Percentiles rank a stretch among this genome's conserved stretches.
phyloP scores from a whole-genome alignment of 2,888 invertebrate genomes.

The Pilophorus perplexus region DNA sequence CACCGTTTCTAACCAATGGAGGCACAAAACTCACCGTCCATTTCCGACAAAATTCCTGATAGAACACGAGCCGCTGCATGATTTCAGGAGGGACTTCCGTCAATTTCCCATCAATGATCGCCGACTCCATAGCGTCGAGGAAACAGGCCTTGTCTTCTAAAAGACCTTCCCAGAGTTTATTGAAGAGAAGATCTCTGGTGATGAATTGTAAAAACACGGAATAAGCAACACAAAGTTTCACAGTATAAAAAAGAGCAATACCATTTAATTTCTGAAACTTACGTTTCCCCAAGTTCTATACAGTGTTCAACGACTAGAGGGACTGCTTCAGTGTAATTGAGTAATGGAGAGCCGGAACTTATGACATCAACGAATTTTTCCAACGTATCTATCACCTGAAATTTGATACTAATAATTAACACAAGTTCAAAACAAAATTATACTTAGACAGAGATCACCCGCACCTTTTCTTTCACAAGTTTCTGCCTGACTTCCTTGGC shows the following conservation, averaged over 20 bases:
- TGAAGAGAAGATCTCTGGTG: constrained; percentile 59
- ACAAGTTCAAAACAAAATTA: neutral
- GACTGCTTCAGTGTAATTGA: constrained; percentile 53
- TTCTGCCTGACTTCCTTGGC: constrained; percentile 48
- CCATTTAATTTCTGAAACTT: constrained; percentile 52
- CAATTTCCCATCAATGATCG: constrained; percentile 65
- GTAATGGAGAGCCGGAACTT: constrained; percentile 44
- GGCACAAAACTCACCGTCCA: constrained; percentile 55
- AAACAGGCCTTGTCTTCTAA: constrained; percentile 58
- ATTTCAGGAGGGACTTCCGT: constrained; percentile 65
- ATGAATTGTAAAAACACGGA: too few relatives aligned
- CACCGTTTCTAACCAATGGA: too few relatives aligned
- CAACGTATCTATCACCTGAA: constrained; percentile 52
- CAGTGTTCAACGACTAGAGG: constrained; percentile 56
- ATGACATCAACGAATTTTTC: constrained; percentile 51
- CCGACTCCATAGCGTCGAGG: constrained; percentile 67
- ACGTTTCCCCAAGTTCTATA: constrained; percentile 57
- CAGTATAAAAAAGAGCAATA: too few relatives aligned
- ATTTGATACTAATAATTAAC: constrained; percentile 3
- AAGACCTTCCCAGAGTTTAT: constrained; percentile 63
- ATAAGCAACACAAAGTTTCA: too few relatives aligned
- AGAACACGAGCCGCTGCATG: constrained; percentile 68
- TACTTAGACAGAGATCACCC: neutral
- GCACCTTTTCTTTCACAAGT: constrained; percentile 53
- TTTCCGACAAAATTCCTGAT: constrained; percentile 62